Percentiles rank a stretch among this genome's conserved stretches.
phyloP scores from a whole-genome alignment of 2,797 vertebrate genomes.

The Peromyscus eremicus region DNA sequence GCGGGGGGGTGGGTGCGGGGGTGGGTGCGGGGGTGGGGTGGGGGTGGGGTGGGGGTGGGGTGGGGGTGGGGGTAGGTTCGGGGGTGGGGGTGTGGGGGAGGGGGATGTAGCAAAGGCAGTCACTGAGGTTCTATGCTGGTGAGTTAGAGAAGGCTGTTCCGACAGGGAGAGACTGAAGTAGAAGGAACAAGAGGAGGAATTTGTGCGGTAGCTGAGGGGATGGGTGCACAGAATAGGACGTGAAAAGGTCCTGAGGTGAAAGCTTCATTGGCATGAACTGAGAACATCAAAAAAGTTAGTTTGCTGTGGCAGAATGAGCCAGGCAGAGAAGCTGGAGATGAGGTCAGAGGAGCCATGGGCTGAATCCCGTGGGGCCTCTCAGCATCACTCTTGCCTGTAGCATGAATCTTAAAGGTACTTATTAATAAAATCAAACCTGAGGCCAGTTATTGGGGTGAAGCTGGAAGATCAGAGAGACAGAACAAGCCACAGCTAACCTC shows the following conservation, averaged over 20 bases:
- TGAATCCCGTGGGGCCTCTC: neutral
- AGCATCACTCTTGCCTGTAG: neutral
- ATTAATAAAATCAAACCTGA: no score
- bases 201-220: neutral
- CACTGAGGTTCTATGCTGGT: neutral
- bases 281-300: constrained; percentile 7
- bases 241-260: neutral
- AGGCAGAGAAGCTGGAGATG: neutral
- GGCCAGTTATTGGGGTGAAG: no score
- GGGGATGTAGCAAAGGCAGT: neutral
- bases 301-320: neutral
- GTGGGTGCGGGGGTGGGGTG: no score
- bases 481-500: no score
- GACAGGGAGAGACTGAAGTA: neutral
- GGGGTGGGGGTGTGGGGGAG: no score
- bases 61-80: no score
- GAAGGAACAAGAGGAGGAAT: neutral
- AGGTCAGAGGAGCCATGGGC: neutral
- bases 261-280: neutral
- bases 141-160: constrained; percentile 12
- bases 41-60: no score
- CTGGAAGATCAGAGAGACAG: no score
- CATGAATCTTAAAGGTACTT: no score
- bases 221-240: neutral
- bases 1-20: no score